Evolutionary conservation across 2,113 vertebrate species (phyloP).

Genomic region (Heterochromis multidens): DNA sequence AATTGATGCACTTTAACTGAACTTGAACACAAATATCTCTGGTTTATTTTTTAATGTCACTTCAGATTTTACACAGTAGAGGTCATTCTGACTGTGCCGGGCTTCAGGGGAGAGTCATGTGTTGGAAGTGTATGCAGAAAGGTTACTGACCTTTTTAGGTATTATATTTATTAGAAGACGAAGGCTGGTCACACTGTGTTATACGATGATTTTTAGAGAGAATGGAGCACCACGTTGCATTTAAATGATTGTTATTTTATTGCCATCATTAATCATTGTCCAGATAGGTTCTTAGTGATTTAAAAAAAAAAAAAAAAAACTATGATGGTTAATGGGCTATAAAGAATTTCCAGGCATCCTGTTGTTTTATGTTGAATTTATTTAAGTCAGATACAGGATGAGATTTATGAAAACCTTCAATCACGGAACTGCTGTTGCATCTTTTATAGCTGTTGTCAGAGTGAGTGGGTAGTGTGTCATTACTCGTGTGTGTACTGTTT

Average conservation of each 20-base stretch:
- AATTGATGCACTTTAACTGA: conserved; percentile 64
- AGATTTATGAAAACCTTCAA: background rate
- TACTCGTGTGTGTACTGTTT: conserved; percentile 20
- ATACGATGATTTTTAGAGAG: background rate
- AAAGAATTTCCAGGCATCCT: background rate
- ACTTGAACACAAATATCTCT: conserved; percentile 17
- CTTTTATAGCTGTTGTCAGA: conserved; percentile 8
- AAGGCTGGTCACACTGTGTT: conserved; percentile 20
- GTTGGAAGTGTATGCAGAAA: conserved; percentile 41
- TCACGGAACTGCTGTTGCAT: background rate
- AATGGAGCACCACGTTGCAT: background rate
- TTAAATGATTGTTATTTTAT: conserved; percentile 27
- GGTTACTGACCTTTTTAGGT: conserved; percentile 45
- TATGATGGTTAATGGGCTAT: background rate
- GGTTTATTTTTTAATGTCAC: conserved; percentile 22
- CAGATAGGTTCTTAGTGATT: background rate
- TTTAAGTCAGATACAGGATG: conserved; percentile 32
- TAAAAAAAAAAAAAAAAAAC: background rate
- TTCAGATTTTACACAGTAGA: conserved; percentile 11
- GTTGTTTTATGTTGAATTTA: conserved; percentile 41
- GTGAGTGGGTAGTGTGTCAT: conserved; percentile 19
- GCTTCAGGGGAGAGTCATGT: background rate
- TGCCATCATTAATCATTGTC: background rate
- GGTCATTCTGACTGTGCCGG: background rate
- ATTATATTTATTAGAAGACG: conserved; percentile 66